Percentiles rank a stretch among this genome's conserved stretches.
Evolutionary conservation across 2,113 vertebrate genomes (phyloP).

Genomic region (Cervus canadensis): DNA sequence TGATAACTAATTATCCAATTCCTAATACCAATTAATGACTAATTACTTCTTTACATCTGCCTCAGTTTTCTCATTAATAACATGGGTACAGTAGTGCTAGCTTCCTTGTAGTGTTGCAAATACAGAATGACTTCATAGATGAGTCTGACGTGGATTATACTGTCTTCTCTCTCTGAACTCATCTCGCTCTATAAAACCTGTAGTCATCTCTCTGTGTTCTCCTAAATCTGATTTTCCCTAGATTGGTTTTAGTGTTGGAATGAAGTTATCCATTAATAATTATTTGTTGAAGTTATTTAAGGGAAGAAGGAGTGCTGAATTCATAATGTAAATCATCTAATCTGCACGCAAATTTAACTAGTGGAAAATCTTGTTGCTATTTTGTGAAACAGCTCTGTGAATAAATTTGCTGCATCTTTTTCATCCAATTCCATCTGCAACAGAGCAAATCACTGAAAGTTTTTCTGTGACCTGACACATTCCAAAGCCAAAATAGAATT

Average conservation of each 20-base stretch:
- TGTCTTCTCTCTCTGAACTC: background rate
- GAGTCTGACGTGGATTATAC: background rate
- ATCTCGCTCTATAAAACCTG: background rate
- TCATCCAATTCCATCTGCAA: background rate
- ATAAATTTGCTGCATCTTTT: background rate
- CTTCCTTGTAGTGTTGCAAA: background rate
- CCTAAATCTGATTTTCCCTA: background rate
- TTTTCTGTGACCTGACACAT: background rate
- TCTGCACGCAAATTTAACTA: background rate
- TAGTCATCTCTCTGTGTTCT: background rate
- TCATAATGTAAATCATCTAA: background rate
- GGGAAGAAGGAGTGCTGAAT: background rate
- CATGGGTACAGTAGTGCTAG: background rate
- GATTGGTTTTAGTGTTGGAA: background rate
- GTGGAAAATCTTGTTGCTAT: background rate
- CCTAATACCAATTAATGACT: background rate
- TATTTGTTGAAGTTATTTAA: background rate
- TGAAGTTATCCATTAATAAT: background rate
- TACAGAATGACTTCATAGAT: background rate
- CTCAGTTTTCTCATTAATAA: background rate
- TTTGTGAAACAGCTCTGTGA: background rate
- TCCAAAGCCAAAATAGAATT: background rate
- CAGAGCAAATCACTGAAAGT: background rate
- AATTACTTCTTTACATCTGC: background rate
- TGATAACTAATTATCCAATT: background rate